Base-by-base conservation (phyloP, 2,888 invertebrate species). In the Tachystola acroxantha region DNA sequence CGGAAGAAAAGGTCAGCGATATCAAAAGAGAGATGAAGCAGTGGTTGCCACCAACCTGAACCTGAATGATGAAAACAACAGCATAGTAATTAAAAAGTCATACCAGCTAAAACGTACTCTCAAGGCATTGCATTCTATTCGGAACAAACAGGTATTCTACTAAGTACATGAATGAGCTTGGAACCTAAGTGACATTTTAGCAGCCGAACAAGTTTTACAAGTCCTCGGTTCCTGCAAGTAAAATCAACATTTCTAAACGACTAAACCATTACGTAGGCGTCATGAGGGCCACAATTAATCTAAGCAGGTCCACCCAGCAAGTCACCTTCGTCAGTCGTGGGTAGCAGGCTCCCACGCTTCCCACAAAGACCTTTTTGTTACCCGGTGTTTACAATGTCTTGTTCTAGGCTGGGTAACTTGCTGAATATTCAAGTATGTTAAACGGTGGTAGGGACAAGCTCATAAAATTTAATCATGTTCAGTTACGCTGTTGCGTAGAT, bases 381-480 rank as follows among this genome's bases (percentile, higher is more conserved):
- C 53, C 57, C 51, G 52, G 57, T 54, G 58, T 61, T 62, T 54
- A 65, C 63, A 60, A 71, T 69, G 53, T 62, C 64, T 66, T 55
- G 62, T 57, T 63, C 57, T 51, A 58, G 66, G 61, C 63, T 57
- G 57, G 43, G 43, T 64, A 61, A 52, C 58, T 63, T 59, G 53
- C 66, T 74, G 72, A 75, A 76, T 76, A 76, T 75, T 78, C 69
- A 76, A 64, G 44, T 69, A 70, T 74, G 75, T 63, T 61, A 73
- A 75, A 53, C 53, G 46, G 19, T 34, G 10, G 43, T 56, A 59
- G 60, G 60, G 55, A 61, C 57, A 57, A 53, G 55, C 49, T 49
- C 50, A 58, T 54, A 63, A 48, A 56, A 53, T 59, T 51, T 53
- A 65, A 58, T 57, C 48, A 57, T 57, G 52, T 52, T 43, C 16